Conservation (phyloP, 2,797 vertebrate species). For the Falco biarmicus region DNA sequence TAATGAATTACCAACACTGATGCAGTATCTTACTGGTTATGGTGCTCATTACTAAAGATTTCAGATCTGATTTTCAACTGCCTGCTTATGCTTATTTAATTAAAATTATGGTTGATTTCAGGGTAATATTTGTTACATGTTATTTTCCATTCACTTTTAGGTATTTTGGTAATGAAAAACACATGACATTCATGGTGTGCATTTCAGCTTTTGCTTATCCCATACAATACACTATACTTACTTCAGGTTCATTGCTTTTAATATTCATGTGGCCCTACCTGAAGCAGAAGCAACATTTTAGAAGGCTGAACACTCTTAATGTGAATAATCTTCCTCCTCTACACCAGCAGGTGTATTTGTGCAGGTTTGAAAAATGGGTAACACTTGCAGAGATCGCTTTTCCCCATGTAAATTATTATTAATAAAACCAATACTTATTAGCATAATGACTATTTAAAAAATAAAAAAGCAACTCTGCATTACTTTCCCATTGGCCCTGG, state of each 20-base stretch:
- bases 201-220: not conserved
- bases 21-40: not conserved
- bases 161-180: slow-evolving; percentile 13
- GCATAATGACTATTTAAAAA: not conserved
- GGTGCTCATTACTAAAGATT: slow-evolving; percentile 47
- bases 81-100: slow-evolving; percentile 41
- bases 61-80: slow-evolving; percentile 27
- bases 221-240: not conserved
- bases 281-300: not conserved
- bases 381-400: not conserved
- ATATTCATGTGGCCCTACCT: not conserved
- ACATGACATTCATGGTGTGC: not conserved
- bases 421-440: not conserved
- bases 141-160: slow-evolving; percentile 44
- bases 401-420: not conserved
- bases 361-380: not conserved
- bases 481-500: not conserved
- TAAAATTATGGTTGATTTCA: slow-evolving; percentile 43
- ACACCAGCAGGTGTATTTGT: not conserved
- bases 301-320: not conserved
- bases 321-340: not conserved
- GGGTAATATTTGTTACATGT: slow-evolving; percentile 18
- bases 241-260: not conserved
- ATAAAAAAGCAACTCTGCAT: not conserved
- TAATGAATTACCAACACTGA: slow-evolving; percentile 49